Base-by-base conservation (phyloP, 2,888 invertebrate species). In the Hedychridium roseum region DNA sequence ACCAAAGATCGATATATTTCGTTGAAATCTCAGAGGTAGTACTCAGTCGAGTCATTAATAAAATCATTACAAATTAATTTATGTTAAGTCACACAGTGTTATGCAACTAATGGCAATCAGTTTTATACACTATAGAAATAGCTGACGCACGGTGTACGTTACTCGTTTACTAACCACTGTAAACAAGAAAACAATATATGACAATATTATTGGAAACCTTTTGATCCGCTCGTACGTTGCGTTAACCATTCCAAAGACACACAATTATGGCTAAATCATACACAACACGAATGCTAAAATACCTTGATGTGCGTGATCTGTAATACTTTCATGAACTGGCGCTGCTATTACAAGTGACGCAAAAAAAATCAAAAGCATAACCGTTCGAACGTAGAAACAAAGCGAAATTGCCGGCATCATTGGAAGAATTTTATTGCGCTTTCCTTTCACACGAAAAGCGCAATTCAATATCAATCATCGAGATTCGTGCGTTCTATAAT, bases 221-320 rank as follows among this genome's bases (percentile, higher is more conserved):
- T n/a, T n/a, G n/a, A n/a, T n/a, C n/a, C n/a, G n/a, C n/a, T n/a
- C n/a, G n/a, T 23, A 36, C 14, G 21, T 27, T 35, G 43, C 38
- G 41, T 41, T 50, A 55, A 55, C 48, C 56, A 57, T 52, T 58
- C 54, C 60, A 41, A 27, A 16, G 15, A 20, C 15, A 42, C 9
- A 34, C n/a, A n/a, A n/a, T n/a, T n/a, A n/a, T n/a, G n/a, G n/a
- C n/a, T n/a, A n/a, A n/a, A n/a, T 39, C 54, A 65, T 51, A 60
- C 55, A 60, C 58, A 66, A 69, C 57, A 55, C 64, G 60, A 68
- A 66, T 66, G 54, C 50, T 60, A 57, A 49, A 60, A 68, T 74
- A 74, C 74, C 74, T 75, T 70, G 53, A 51, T 64, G 53, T 64
- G 62, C 59, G 64, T 57, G 60, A 64, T 68, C 60, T 70, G 65